Conservation (phyloP, 1,140 invertebrate species). For the Aphaenogaster floridana region DNA sequence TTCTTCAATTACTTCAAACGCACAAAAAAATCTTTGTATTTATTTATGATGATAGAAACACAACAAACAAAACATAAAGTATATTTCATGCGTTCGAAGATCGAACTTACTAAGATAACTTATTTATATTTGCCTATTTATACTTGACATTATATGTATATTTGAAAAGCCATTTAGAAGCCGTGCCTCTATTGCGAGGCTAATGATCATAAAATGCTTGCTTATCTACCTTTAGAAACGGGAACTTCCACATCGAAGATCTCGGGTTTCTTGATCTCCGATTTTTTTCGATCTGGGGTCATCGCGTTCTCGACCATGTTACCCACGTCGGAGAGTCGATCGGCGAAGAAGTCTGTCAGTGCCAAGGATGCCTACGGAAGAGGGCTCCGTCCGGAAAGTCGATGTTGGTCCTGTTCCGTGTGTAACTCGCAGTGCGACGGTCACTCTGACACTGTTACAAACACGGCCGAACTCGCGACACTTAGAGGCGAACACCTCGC, state of each 20-base stretch:
- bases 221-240: constrained; percentile 71
- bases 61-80: neutral
- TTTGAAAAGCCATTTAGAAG: neutral
- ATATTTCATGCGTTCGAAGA: neutral
- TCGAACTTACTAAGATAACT: neutral
- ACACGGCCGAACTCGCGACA: constrained; percentile 72
- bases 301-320: constrained; percentile 76
- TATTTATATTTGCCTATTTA: neutral
- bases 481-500: constrained; percentile 77
- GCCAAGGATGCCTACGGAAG: neutral
- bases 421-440: constrained; percentile 47
- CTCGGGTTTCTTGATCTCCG: constrained; percentile 71
- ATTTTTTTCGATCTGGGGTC: constrained; percentile 64
- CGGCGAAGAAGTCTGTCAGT: neutral
- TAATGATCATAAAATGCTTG: neutral
- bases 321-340: neutral
- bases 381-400: neutral
- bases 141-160: neutral
- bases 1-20: too few relatives aligned
- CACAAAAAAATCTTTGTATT: neutral
- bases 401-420: neutral
- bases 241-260: constrained; percentile 73
- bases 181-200: too few relatives aligned
- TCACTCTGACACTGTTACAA: constrained; percentile 76
- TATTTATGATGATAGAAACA: neutral